Evolutionary conservation across 2,797 vertebrate genomes (phyloP), one percentile per base, ranked within the genome.

Genomic region (Steatocranus sp.): DNA sequence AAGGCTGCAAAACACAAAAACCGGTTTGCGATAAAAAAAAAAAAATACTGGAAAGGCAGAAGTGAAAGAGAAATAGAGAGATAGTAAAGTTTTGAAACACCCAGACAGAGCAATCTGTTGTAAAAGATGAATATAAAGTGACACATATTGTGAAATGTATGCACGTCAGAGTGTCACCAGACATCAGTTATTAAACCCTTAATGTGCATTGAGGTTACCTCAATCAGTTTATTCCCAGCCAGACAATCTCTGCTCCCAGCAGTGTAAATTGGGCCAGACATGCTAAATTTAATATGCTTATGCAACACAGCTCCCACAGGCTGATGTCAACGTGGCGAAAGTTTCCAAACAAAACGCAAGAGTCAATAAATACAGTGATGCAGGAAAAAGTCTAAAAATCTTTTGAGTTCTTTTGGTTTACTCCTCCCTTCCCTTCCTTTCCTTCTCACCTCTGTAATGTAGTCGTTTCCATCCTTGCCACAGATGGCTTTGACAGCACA

Each of bases 401-500:
- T 54, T 8, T 58, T 43, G 10, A 46, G 46, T 74, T 76, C 4
- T 48, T 48, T 30, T 4, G 25, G n/a, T 49, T 61, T 9, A 73
- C 25, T 74, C n/a, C 12, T 48, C 9, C 14, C 7, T 12, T 11
- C 20, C 27, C 1, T 25, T n/a, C 17, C 38, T 61, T 61, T n/a
- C 30, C n/a, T 11, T 46, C 95, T 97, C 94, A 99, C 98, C 98
- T 99, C 99, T 90, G 97, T 99, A 89, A 99, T 98, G 94, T 99
- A 99, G 96, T 99, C 99, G 89, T 98, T 99, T 66, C 98, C 98
- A 84, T 99, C 98, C 92, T 99, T 99, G 61, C 99, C 99, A 85
- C 99, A 98, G 36, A 99, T 98, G 89, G 98, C 98, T 97, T 99
- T 99, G 83, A 99, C 97, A 9, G 98, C 98, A 92, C 99, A 99